Evolutionary conservation across 2,113 vertebrate species (phyloP).

Genomic region (Otus sunia): DNA sequence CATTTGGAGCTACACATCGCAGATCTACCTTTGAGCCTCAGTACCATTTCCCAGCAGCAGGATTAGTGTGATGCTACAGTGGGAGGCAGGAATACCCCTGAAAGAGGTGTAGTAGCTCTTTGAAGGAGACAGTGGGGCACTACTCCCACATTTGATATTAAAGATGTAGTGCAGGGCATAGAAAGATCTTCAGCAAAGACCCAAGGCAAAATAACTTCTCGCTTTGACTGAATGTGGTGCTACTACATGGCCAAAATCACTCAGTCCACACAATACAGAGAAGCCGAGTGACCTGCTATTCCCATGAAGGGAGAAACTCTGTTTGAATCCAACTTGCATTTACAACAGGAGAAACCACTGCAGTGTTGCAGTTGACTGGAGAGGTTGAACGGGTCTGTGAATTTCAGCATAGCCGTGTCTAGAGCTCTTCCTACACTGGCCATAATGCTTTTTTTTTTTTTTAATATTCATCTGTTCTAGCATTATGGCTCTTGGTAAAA

Average conservation of each 20-base stretch:
- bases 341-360: neutral
- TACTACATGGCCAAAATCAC: neutral
- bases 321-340: neutral
- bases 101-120: no score
- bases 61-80: neutral
- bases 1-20: neutral
- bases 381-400: neutral
- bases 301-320: neutral
- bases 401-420: neutral
- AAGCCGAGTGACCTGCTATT: neutral
- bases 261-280: neutral
- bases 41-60: neutral
- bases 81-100: neutral
- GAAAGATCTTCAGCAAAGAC: neutral
- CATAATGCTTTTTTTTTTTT: neutral
- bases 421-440: neutral
- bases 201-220: neutral
- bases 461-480: neutral
- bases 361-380: neutral
- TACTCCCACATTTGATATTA: neutral
- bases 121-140: no score
- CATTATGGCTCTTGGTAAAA: neutral
- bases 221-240: neutral
- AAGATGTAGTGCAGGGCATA: neutral
- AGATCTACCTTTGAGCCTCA: neutral